These are phyloP conservation scores for Myotis daubentonii DNA, from an alignment of 2,797 vertebrate genomes.

Conservation along the genomic window DNA sequence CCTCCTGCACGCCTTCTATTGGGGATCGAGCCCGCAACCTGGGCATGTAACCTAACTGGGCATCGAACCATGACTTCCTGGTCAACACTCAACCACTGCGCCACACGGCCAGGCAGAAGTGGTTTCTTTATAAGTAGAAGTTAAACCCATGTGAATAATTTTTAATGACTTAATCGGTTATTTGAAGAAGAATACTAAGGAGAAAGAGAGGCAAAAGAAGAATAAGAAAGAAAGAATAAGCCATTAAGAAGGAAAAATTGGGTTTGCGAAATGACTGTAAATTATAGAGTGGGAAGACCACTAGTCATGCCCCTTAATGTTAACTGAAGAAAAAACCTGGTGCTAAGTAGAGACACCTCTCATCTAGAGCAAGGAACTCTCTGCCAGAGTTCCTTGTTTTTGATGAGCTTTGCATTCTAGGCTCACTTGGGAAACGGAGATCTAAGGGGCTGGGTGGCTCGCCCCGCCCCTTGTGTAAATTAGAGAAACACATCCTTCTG, in stretches of 20 bases:
- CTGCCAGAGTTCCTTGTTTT: neutral
- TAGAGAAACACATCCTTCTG: neutral
- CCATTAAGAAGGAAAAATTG: conserved; percentile 23
- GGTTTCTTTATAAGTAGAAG: neutral
- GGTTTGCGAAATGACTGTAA: conserved; percentile 49
- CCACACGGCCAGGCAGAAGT: no score
- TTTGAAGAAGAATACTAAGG: neutral
- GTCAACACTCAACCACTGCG: no score
- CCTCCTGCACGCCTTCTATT: no score
- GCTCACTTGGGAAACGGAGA: neutral
- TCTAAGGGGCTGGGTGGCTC: neutral
- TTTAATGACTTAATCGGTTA: neutral
- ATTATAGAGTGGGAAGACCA: conserved; percentile 12
- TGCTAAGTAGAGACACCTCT: neutral
- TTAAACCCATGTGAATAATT: neutral
- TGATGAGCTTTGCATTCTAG: conserved; percentile 33
- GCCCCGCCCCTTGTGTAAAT: neutral
- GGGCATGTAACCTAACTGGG: no score
- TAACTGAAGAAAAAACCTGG: conserved; percentile 26
- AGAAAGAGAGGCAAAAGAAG: neutral
- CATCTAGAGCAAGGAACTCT: neutral
- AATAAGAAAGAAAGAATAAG: conserved; percentile 3
- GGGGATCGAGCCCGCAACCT: no score
- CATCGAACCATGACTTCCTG: no score
- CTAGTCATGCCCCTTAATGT: neutral